Evolutionary conservation across 2,888 invertebrate species (phyloP), one percentile per base, ranked within the genome.

Genomic region (Graphium colonna): DNA sequence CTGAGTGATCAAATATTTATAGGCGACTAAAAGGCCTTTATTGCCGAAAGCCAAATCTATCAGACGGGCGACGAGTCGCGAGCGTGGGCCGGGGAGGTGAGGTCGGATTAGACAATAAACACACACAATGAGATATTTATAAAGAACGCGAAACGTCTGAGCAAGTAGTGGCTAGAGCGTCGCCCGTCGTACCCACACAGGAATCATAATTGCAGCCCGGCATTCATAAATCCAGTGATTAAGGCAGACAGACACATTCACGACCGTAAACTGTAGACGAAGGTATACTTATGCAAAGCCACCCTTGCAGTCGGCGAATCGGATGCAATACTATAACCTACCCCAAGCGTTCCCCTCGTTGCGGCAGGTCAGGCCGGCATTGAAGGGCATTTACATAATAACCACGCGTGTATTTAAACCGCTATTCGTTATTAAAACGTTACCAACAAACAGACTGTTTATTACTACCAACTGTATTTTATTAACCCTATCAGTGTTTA

Each of bases 241-340:
- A 67, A 63, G 71, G 78, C 77, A 82, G 78, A 81, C 82, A 82
- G 79, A 79, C 79, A 82, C 75, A 77, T 74, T 72, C 72, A 69
- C 72, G 71, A 66, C 70, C 69, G 73, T 69, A 73, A 69, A 75
- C 72, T 78, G 77, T 73, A 75, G 63, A 64, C 71, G 65, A 62
- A 68, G 70, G 73, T 80, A 74, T 81, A 81, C 73, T 83, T 82
- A 79, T 82, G 79, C 78, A 79, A 77, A 78, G 77, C 81, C 83
- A 75, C 82, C 82, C 79, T 77, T 82, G 83, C 85, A 82, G 73
- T 75, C 69, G 75, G 74, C 73, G 77, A 71, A 76, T 77, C 77
- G 77, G 79, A 78, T 86, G 85, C 86, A 86, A 78, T 77, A 69
- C 84, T 82, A 83, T 82, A 85, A 78, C 85, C 86, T 84, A 82